These are phyloP conservation scores for Ondatra zibethicus DNA, from an alignment of 2,113 vertebrate genomes.

Conservation along the genomic window DNA sequence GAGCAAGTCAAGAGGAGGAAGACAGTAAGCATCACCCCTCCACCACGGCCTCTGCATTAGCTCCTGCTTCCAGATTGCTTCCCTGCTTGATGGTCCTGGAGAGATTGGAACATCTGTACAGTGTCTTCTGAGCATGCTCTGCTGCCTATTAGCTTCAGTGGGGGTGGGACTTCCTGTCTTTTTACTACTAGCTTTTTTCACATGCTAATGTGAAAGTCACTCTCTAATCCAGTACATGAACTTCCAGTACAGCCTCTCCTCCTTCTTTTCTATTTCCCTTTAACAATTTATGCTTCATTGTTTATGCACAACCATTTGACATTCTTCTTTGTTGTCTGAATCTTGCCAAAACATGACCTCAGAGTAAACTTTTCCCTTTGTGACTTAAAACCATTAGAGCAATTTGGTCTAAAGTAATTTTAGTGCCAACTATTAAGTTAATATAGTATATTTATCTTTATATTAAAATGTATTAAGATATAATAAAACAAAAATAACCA, in stretches of 20 bases:
- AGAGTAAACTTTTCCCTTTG: neutral
- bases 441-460: neutral
- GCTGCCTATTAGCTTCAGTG: too few relatives aligned
- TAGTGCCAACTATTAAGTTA: neutral
- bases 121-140: neutral
- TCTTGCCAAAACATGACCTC: neutral
- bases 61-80: neutral
- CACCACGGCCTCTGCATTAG: neutral
- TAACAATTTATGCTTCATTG: neutral
- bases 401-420: slow-evolving; percentile 52
- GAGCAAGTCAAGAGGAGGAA: neutral
- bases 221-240: neutral
- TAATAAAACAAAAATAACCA: slow-evolving; percentile 28
- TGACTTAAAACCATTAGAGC: neutral
- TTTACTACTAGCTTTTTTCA: too few relatives aligned
- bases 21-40: neutral
- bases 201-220: neutral
- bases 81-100: neutral
- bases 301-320: neutral
- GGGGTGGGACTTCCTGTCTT: too few relatives aligned
- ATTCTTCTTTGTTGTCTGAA: neutral
- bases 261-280: neutral
- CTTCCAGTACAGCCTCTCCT: neutral
- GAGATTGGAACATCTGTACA: neutral
- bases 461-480: neutral